phyloP scores from a whole-genome alignment of 1,140 invertebrate species.

The Drosophila pachea region DNA sequence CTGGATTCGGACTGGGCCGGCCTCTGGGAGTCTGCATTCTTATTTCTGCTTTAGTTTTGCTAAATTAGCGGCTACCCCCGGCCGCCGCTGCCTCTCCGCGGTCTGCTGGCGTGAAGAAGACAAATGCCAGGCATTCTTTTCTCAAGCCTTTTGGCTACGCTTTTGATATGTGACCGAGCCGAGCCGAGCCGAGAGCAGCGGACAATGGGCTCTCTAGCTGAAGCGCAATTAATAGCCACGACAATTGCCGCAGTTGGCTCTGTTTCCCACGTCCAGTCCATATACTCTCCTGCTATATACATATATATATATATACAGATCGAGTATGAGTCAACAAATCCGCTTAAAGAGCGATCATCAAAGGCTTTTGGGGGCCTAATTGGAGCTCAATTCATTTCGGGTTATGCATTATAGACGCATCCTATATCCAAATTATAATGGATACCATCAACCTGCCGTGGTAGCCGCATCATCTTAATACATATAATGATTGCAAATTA shows the following conservation, averaged over 20 bases:
- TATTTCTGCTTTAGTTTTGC: slow-evolving; percentile 66
- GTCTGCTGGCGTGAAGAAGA: slow-evolving; percentile 65
- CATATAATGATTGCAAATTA: slow-evolving; percentile 66
- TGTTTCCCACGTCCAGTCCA: slow-evolving; percentile 57
- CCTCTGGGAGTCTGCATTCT: too few species aligned
- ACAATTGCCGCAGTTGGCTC: slow-evolving; percentile 41
- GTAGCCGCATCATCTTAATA: slow-evolving; percentile 50
- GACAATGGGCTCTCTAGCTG: slow-evolving; percentile 33
- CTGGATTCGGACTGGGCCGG: too few species aligned
- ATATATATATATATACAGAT: too few species aligned
- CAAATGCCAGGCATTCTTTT: slow-evolving; percentile 72
- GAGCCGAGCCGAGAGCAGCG: too few species aligned
- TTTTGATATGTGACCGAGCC: slow-evolving; percentile 63
- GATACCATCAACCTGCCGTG: slow-evolving; percentile 56
- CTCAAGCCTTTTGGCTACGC: slow-evolving; percentile 74
- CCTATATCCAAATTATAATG: slow-evolving; percentile 45
- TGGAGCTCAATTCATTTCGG: slow-evolving; percentile 62
- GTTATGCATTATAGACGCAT: slow-evolving; percentile 19
- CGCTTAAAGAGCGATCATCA: slow-evolving; percentile 59
- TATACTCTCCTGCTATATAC: slow-evolving; percentile 12
- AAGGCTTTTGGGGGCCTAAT: slow-evolving; percentile 52
- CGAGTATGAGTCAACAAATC: slow-evolving; percentile 47
- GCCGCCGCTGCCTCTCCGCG: not conserved
- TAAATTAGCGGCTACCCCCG: slow-evolving; percentile 57
- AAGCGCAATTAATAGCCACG: slow-evolving; percentile 57